Evolutionary conservation across 2,888 invertebrate genomes (phyloP), one percentile per base, ranked within the genome.

Genomic region (Mesopsocus fuscifrons): DNA sequence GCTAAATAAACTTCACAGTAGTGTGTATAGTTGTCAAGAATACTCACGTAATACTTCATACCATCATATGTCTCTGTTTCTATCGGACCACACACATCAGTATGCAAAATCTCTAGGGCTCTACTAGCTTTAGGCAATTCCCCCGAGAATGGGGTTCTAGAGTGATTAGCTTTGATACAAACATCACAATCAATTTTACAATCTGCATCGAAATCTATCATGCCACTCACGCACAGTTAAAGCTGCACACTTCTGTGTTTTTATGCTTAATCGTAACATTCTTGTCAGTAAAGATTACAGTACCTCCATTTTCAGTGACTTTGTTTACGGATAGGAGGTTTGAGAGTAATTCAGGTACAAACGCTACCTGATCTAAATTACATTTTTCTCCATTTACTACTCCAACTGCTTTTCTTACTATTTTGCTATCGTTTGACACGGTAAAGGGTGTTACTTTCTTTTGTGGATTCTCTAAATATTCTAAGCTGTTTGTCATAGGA

Each of bases 21-120:
- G 26, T 48, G 45, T 3, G 34, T 45, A 31, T 32, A 45, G 21
- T 48, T 46, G 32, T 47, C 47, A 3, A 44, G 9, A 22, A 42
- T 30, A 17, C 43, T 40, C 3, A 46, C 21, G 17, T 33, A 44
- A 44, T 44, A 43, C 15, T 22, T 45, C 18, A 22, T 43, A 13
- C 30, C 17, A 26, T 45, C 21, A 16, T 26, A 38, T 9, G 45
- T 44, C 21, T 4, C 21, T 2, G 34, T 26, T 11, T 15, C 32
- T 22, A 46, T 44, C 13, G 41, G 35, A 41, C 46, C 44, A 26
- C 44, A 41, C 20, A 47, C 22, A 41, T 46, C 46, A 4, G 41
- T 17, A 15, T 45, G 44, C 22, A 38, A 33, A 26, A 43, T 38
- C 40, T 46, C 21, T 8, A 46, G 40, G 31, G 42, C 42, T n/a